A percentile compares a stretch with the other conserved stretches of the same genome.
Evolutionary conservation across 2,113 vertebrate genomes (phyloP).

Genomic region (Tylochromis polylepis): DNA sequence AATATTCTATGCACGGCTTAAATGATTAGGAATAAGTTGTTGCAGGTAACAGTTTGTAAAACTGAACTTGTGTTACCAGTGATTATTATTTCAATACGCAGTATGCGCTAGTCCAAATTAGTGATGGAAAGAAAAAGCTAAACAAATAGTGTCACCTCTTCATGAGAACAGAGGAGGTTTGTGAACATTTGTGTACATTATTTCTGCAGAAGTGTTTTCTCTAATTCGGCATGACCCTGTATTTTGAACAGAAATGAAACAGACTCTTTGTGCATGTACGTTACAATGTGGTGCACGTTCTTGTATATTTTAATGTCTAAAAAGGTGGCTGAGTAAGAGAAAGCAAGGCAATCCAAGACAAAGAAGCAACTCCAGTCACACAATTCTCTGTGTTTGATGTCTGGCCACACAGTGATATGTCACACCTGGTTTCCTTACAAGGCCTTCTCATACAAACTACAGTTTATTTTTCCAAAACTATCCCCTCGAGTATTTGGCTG

Average conservation of each 20-base stretch:
- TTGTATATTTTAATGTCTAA: conserved; percentile 65
- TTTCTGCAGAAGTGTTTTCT: conserved; percentile 53
- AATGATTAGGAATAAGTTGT: not conserved
- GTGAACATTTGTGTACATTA: conserved; percentile 52
- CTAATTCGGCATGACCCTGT: not conserved
- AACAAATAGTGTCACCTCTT: not conserved
- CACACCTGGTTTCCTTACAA: conserved; percentile 15
- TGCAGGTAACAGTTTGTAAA: not conserved
- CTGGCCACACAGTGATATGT: not conserved
- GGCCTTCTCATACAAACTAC: not conserved
- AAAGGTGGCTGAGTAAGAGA: conserved; percentile 8
- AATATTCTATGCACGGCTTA: not conserved
- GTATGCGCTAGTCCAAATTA: not conserved
- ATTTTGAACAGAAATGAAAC: conserved; percentile 35
- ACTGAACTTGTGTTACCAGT: not conserved
- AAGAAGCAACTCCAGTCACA: not conserved
- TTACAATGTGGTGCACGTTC: conserved; percentile 4
- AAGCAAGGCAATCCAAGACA: not conserved
- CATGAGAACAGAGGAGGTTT: conserved; percentile 39
- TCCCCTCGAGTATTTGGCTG: not conserved
- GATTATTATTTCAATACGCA: conserved; percentile 13
- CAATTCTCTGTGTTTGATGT: conserved; percentile 13
- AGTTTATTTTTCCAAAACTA: not conserved
- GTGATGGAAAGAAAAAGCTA: not conserved
- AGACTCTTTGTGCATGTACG: conserved; percentile 41